Evolutionary conservation across 2,888 invertebrate genomes (phyloP).

Genomic region (Mesoligia furuncula): DNA sequence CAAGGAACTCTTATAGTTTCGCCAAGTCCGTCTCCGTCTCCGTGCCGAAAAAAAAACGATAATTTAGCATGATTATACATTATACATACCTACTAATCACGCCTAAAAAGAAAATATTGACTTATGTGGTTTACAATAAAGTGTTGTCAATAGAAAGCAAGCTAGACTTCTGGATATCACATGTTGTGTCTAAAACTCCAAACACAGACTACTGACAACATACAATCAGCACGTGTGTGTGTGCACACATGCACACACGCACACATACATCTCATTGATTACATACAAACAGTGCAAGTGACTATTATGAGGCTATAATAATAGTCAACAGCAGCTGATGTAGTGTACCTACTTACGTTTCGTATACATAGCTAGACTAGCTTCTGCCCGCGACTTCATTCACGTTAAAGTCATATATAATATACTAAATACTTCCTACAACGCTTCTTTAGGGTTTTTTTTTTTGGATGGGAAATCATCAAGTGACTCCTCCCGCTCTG

Average conservation of each 20-base stretch:
- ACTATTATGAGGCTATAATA: neutral
- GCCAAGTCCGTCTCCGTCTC: too few species aligned
- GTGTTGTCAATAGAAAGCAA: neutral
- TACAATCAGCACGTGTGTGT: neutral
- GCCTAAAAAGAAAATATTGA: neutral
- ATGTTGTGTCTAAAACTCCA: neutral
- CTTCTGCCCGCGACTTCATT: neutral
- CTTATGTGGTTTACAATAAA: neutral
- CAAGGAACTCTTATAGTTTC: neutral
- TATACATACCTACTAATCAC: too few species aligned
- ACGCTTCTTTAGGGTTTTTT: too few species aligned
- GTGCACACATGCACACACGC: neutral
- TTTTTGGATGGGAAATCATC: too few species aligned
- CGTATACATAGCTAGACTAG: neutral
- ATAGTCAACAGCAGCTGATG: neutral
- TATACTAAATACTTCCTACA: too few species aligned
- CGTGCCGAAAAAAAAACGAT: too few species aligned
- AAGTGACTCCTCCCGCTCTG: too few species aligned
- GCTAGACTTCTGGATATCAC: constrained; percentile 1
- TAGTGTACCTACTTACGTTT: neutral
- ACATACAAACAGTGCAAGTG: constrained; percentile 3
- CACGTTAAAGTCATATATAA: neutral
- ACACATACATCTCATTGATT: constrained; percentile 1
- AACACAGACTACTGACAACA: constrained; percentile 2
- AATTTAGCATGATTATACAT: neutral